Percentiles rank a stretch among this genome's conserved stretches.
Evolutionary conservation across 1,140 invertebrate species (phyloP).

Genomic region (Drosophila insularis): DNA sequence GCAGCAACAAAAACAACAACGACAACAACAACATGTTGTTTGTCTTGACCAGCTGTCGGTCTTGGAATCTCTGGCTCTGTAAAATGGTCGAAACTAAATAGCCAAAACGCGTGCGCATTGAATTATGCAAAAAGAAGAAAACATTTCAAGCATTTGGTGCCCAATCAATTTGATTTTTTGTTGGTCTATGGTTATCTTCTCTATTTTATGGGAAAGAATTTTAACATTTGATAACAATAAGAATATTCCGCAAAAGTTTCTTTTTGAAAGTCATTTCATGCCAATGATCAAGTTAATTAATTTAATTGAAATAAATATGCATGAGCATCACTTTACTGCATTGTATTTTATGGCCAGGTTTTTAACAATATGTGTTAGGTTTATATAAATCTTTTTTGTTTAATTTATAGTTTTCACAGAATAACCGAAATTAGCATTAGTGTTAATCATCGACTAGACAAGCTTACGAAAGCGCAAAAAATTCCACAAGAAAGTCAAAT

Average conservation of each 20-base stretch:
- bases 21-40: conserved; percentile 36
- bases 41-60: conserved; percentile 48
- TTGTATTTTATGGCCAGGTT: not conserved
- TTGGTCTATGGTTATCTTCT: conserved; percentile 10
- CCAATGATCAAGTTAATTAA: not conserved
- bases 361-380: not conserved
- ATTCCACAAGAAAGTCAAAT: no score
- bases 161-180: conserved; percentile 45
- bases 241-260: not conserved
- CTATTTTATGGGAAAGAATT: conserved; percentile 21
- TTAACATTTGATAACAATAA: conserved; percentile 22
- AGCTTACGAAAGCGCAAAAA: no score
- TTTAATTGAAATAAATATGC: not conserved
- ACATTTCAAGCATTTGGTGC: conserved; percentile 39
- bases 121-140: conserved; percentile 59
- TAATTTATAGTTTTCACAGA: not conserved
- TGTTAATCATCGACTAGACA: no score
- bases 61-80: conserved; percentile 42
- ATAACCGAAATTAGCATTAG: no score
- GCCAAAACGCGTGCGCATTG: conserved; percentile 65
- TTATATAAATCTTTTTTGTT: not conserved
- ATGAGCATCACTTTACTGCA: not conserved
- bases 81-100: conserved; percentile 57
- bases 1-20: no score
- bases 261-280: not conserved